A percentile compares a stretch with the other conserved stretches of the same genome.
phyloP scores from a whole-genome alignment of 1,140 invertebrate species.

The Sitophilus oryzae region DNA sequence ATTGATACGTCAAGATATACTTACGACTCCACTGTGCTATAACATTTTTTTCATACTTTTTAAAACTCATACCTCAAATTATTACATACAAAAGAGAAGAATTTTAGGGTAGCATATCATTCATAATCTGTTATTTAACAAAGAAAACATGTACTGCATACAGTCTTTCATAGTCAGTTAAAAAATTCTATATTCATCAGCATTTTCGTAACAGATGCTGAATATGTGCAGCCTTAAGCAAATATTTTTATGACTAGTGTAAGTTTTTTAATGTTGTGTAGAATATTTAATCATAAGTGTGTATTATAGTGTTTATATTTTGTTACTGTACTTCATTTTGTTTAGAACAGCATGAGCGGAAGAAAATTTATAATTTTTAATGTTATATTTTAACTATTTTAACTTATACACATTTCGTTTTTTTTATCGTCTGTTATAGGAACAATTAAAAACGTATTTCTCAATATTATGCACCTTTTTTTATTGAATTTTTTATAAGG shows the following conservation, averaged over 20 bases:
- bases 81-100: constrained; percentile 10
- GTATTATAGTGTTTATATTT: constrained; percentile 7
- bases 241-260: constrained; percentile 8
- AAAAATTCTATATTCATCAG: background rate
- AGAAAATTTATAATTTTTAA: too few relatives aligned
- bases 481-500: too few relatives aligned
- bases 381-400: too few relatives aligned
- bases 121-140: background rate
- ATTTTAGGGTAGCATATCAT: background rate
- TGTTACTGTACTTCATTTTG: constrained; percentile 11
- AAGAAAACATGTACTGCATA: too few relatives aligned
- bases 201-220: background rate
- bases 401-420: too few relatives aligned
- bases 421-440: too few relatives aligned
- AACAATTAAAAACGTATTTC: too few relatives aligned
- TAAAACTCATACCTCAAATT: constrained; percentile 2
- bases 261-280: constrained; percentile 9
- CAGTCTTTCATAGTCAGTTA: too few relatives aligned
- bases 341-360: too few relatives aligned
- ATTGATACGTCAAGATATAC: background rate
- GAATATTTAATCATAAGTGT: constrained; percentile 3
- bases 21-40: background rate
- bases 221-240: background rate
- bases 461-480: too few relatives aligned
- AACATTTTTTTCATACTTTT: constrained; percentile 3